Conservation (phyloP, 1,140 invertebrate species). For the Proctacanthus coquilletti region DNA sequence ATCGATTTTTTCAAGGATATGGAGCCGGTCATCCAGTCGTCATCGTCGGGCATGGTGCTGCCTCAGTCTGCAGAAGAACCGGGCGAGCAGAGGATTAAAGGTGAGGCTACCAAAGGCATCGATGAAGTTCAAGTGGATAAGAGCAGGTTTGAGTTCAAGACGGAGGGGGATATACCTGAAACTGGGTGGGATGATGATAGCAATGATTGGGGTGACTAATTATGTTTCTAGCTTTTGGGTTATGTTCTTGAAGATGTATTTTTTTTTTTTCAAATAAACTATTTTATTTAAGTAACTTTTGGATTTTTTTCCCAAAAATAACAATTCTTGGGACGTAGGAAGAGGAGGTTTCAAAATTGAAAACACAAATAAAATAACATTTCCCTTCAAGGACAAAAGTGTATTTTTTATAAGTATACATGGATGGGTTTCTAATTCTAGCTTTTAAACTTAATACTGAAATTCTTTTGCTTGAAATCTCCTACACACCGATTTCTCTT, state of each 20-base stretch:
- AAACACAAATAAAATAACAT: too few species aligned
- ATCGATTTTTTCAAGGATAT: slow-evolving; percentile 71
- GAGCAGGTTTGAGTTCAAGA: slow-evolving; percentile 2
- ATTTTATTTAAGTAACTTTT: neutral
- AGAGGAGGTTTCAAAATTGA: too few species aligned
- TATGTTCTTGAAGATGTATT: neutral
- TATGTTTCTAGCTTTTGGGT: neutral
- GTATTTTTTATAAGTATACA: too few species aligned
- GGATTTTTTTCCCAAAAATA: too few species aligned
- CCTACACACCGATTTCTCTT: too few species aligned
- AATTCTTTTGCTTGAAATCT: too few species aligned
- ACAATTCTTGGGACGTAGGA: too few species aligned
- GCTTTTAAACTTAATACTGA: too few species aligned
- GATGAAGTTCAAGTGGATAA: slow-evolving; percentile 12
- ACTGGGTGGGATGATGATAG: slow-evolving; percentile 2
- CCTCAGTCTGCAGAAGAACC: neutral
- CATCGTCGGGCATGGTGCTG: slow-evolving; percentile 4
- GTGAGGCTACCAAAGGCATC: slow-evolving; percentile 3
- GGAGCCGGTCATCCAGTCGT: slow-evolving; percentile 50
- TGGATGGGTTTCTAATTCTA: too few species aligned
- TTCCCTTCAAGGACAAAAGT: too few species aligned
- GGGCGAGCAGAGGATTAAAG: neutral
- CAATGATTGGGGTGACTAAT: neutral
- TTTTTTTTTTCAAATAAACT: neutral
- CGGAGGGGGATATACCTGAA: neutral